A percentile compares a stretch with the other conserved stretches of the same genome.
Evolutionary conservation across 1,140 invertebrate genomes (phyloP).

Genomic region (Diabrotica undecimpunctata): DNA sequence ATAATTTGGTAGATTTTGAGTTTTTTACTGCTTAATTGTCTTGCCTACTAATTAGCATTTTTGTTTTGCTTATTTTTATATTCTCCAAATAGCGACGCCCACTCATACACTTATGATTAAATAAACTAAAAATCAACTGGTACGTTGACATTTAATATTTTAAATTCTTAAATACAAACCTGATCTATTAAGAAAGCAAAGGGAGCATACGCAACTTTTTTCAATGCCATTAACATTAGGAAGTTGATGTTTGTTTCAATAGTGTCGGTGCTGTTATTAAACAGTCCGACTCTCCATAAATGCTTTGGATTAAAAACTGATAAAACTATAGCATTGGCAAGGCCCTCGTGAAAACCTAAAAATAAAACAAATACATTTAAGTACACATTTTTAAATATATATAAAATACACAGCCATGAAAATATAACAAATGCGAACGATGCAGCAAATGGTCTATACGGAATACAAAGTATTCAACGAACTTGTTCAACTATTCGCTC

Average conservation of each 20-base stretch:
- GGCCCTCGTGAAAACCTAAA: conserved; percentile 80
- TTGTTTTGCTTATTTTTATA: no score
- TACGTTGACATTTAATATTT: no score
- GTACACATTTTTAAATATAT: conserved; percentile 1
- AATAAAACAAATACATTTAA: conserved; percentile 14
- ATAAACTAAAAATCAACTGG: no score
- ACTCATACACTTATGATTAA: no score
- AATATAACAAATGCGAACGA: no score
- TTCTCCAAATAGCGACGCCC: no score
- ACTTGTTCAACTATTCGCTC: no score
- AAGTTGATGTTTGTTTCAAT: conserved; percentile 76
- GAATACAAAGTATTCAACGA: no score
- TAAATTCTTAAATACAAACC: conserved; percentile 44
- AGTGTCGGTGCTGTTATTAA: conserved; percentile 62
- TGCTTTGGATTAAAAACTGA: conserved; percentile 72
- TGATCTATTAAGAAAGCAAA: conserved; percentile 74
- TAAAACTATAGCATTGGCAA: conserved; percentile 80
- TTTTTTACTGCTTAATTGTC: no score
- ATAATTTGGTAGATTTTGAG: no score
- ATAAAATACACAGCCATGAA: conserved; percentile 8
- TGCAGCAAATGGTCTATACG: no score
- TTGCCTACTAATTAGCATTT: no score
- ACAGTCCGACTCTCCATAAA: conserved; percentile 67
- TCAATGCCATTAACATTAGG: conserved; percentile 73
- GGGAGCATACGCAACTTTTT: conserved; percentile 77